These are phyloP conservation scores for Liolophura sinensis DNA, from an alignment of 1,140 invertebrate species.

Conservation along the genomic window DNA sequence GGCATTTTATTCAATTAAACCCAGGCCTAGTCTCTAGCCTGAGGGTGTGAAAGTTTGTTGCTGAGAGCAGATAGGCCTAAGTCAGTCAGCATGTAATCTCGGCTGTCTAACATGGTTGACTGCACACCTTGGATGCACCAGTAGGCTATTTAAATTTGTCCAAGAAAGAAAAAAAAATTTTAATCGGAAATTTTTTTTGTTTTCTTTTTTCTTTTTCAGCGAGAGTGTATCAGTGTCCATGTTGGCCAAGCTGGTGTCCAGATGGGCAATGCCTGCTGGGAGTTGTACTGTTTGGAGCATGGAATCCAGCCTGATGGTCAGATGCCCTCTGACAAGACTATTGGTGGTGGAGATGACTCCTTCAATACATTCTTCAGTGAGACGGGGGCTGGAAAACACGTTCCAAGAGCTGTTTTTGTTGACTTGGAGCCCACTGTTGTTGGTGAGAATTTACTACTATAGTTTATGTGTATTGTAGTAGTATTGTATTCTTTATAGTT, in stretches of 20 bases:
- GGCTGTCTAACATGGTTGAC: no score
- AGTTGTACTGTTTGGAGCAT: slow-evolving; percentile 85
- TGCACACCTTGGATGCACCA: no score
- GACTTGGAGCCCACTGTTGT: slow-evolving; percentile 81
- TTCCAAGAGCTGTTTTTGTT: slow-evolving; percentile 58
- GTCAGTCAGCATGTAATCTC: no score
- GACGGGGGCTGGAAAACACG: slow-evolving; percentile 72
- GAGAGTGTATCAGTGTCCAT: slow-evolving; percentile 19
- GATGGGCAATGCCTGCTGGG: slow-evolving; percentile 61
- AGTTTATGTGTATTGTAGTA: background rate
- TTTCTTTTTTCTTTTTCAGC: slow-evolving; percentile 3
- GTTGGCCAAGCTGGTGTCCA: slow-evolving; percentile 57
- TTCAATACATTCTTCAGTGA: slow-evolving; percentile 89
- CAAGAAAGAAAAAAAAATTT: no score
- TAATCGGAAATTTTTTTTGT: no score
- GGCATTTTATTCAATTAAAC: no score
- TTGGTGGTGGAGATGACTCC: slow-evolving; percentile 73
- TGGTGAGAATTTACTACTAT: slow-evolving; percentile 50
- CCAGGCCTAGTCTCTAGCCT: no score
- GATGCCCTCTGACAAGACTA: slow-evolving; percentile 38
- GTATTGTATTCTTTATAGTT: background rate
- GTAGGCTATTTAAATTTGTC: no score
- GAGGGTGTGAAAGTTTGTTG: no score
- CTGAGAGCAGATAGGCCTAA: no score
- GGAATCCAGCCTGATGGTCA: slow-evolving; percentile 84